Percentiles rank a stretch among this genome's conserved stretches.
Conservation (phyloP, 2,888 invertebrate species). For the Hirtodrosophila histrioides region DNA sequence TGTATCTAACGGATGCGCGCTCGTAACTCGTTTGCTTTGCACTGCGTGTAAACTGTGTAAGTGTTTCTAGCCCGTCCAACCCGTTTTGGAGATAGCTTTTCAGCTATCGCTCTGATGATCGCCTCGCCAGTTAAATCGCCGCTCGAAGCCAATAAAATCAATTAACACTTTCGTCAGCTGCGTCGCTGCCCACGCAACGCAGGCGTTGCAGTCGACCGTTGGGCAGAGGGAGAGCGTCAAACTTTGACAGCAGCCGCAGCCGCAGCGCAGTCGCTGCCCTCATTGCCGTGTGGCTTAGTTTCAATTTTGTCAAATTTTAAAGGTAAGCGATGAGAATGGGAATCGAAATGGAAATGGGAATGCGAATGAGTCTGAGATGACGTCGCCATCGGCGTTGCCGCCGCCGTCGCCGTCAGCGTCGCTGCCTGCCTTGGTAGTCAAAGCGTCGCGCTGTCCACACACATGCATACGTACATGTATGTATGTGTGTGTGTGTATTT, state of each 20-base stretch:
- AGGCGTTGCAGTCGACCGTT: constrained; percentile 13
- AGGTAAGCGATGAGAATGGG: constrained; percentile 37
- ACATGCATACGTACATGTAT: neutral
- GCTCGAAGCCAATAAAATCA: constrained; percentile 65
- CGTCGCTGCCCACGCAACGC: constrained; percentile 61
- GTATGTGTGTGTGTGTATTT: constrained; percentile 21
- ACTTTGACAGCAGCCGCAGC: too few species aligned
- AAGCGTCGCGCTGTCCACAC: constrained; percentile 6
- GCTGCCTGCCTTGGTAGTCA: constrained; percentile 61
- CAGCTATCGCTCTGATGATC: constrained; percentile 42
- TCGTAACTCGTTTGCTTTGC: constrained; percentile 42
- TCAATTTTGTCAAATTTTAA: constrained; percentile 46
- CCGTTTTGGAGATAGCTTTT: constrained; percentile 32
- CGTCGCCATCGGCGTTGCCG: constrained; percentile 8
- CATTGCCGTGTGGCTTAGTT: constrained; percentile 24
- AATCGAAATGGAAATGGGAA: constrained; percentile 29
- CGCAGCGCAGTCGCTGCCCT: constrained; percentile 7
- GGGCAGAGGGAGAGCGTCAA: too few species aligned
- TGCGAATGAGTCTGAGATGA: constrained; percentile 27
- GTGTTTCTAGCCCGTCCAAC: constrained; percentile 30
- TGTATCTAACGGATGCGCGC: constrained; percentile 50
- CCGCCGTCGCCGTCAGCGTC: constrained; percentile 13
- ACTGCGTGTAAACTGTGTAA: neutral
- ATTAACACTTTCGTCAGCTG: constrained; percentile 73
- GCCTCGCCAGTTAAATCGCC: constrained; percentile 34